Base-by-base conservation (phyloP, 2,113 vertebrate genomes). In the Myrmecobius fasciatus region DNA sequence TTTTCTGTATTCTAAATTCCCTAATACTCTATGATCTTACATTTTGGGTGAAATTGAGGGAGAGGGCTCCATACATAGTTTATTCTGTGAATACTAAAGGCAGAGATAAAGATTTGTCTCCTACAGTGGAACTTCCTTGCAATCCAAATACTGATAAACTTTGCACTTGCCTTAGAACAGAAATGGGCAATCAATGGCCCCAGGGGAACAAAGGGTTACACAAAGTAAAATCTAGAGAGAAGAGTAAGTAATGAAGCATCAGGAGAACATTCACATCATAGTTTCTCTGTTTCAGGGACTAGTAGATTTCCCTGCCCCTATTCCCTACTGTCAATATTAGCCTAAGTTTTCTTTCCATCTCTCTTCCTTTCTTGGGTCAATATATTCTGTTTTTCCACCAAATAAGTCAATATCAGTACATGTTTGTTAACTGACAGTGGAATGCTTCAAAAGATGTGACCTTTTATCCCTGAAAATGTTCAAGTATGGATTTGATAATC, bases 331-430 rank as follows among this genome's bases (percentile, higher is more conserved):
- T 96, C 96, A 97, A 97, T 97, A 97, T 94, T 93, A 95, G 93
- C 96, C 96, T 91, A 52, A 36, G 94, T 53, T 31, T 96, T 53
- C 67, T 91, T 92, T 93, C 91, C 26, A 47, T 93, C 91, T 31
- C 28, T 96, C 94, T 95, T 96, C 91, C 53, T 89, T 54, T 1
- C 0, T 95, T 92, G 75, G 91, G 94, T 97, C 97, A 90, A 95
- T 96, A 95, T 92, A 83, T 94, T 89, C 91, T 92, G 96, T 93
- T 95, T 93, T 94, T 98, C 96, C 91, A 93, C 94, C 96, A 93
- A 95, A 96, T 96, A 97, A 97, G 96, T 97, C 97, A 97, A 93
- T 97, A 95, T 94, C 97, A 95, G 92, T 90, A 96, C 97, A 92
- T n/a, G 14, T 6, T 75, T n/a, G 12, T 17, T 17, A 10, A 56